Conservation (phyloP, 1,140 invertebrate species). For the Procambarus clarkii region DNA sequence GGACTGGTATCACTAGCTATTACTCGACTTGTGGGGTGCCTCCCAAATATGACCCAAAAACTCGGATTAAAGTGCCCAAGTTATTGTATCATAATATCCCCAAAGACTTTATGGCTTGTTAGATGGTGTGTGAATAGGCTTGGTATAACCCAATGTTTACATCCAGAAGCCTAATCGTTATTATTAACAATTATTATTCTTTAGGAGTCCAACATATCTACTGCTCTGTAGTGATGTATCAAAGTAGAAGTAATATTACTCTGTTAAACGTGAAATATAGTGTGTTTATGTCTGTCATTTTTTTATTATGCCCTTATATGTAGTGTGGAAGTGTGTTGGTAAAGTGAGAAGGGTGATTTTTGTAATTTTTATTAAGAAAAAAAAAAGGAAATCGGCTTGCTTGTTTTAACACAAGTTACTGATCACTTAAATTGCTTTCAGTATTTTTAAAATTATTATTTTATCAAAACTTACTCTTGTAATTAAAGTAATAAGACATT, state of each 20-base stretch:
- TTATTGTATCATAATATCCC: constrained; percentile 59
- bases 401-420: no score
- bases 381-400: no score
- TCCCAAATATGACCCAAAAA: constrained; percentile 49
- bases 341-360: not conserved
- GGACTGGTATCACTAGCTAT: constrained; percentile 12
- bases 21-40: constrained; percentile 19
- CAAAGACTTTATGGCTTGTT: constrained; percentile 62
- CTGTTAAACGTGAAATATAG: constrained; percentile 70
- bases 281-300: constrained; percentile 58
- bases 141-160: constrained; percentile 65
- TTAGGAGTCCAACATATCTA: constrained; percentile 69
- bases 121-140: constrained; percentile 67
- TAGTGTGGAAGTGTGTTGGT: not conserved
- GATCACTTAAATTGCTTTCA: no score
- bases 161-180: constrained; percentile 65
- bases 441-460: no score
- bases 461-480: no score
- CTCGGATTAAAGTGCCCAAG: constrained; percentile 50
- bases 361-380: no score
- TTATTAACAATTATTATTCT: constrained; percentile 34
- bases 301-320: constrained; percentile 24
- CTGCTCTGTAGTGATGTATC: constrained; percentile 69
- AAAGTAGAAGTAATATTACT: constrained; percentile 64
- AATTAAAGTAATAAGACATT: no score